Base-by-base conservation (phyloP, 2,113 vertebrate genomes). In the Paramormyrops kingsleyae region DNA sequence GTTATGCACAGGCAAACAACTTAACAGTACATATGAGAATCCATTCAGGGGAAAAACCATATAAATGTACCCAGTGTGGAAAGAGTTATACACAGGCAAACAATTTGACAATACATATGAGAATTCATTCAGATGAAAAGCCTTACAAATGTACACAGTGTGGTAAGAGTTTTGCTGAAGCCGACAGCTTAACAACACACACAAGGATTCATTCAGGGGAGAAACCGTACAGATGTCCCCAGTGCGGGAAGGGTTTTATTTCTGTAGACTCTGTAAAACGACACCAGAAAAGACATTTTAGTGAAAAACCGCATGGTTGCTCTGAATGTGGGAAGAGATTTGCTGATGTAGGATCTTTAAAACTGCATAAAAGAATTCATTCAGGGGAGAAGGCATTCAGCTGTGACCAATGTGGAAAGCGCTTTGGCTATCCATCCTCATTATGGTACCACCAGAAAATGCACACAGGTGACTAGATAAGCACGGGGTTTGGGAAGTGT, bases 261-360 rank as follows among this genome's bases (percentile, higher is more conserved):
- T 59, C 59, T 44, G 17, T 31, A 53, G 59, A n/a, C n/a, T 5
- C 39, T n/a, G 31, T 88, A 74, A 88, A 88, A 70, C 31, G 24
- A 44, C 88, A 83, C 21, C 66, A 80, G 27, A 89, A 53, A 56
- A 80, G 47, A 44, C 59, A 89, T 52, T 80, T 59, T 2, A 59
- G 66, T 44, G 88, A 83, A 19, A 89, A 77, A 50, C 88, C 27
- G 2, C n/a, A 77, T 31, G 42, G 27, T n/a, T 89, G 88, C 39
- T 35, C 66, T 80, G 62, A 89, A 39, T 89, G 88, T 80, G 88
- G 70, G 46, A 89, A 83, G 66, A 56, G 88, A 44, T 88, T 88
- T 42, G 59, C 53, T 88, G 53, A 77, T 27, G n/a, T 46, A 19
- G 53, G 42, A 27, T 47, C 44, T 13, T 80, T 89, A 50, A 77